phyloP scores from a whole-genome alignment of 2,113 vertebrate species.

The Ahaetulla prasina region DNA sequence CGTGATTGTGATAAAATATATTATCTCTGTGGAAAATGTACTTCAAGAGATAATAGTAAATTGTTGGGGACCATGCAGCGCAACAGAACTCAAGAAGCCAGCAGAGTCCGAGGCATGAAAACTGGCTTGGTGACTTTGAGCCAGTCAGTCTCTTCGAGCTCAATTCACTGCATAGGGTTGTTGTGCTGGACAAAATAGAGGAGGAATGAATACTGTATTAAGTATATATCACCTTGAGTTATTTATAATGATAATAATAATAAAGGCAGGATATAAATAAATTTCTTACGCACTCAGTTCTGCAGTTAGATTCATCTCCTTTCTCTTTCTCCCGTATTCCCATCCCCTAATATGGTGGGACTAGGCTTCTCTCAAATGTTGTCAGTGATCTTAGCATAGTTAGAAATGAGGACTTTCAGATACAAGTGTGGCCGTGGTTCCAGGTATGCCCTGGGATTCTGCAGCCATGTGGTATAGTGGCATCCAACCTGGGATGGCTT shows the following conservation, averaged over 20 bases:
- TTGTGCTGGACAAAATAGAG: background rate
- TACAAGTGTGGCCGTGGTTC: too few species aligned
- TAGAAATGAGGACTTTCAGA: background rate
- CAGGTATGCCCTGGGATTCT: background rate
- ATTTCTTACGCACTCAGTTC: too few species aligned
- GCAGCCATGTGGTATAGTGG: background rate
- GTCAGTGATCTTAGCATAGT: background rate
- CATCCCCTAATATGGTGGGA: accelerated
- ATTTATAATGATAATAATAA: background rate
- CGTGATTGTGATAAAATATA: background rate
- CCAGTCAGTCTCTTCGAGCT: background rate
- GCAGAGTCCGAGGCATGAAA: background rate
- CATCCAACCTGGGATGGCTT: background rate
- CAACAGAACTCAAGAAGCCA: background rate
- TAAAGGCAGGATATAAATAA: background rate
- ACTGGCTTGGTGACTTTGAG: background rate
- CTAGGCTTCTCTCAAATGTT: background rate
- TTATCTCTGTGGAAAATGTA: background rate
- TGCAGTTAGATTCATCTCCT: background rate
- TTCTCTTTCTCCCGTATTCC: too few species aligned
- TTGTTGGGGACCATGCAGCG: background rate
- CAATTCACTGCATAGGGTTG: background rate
- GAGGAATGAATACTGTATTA: background rate
- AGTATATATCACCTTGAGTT: background rate
- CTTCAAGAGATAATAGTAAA: background rate